Evolutionary conservation across 2,113 vertebrate genomes (phyloP).

Genomic region (Chloropsis hardwickii): DNA sequence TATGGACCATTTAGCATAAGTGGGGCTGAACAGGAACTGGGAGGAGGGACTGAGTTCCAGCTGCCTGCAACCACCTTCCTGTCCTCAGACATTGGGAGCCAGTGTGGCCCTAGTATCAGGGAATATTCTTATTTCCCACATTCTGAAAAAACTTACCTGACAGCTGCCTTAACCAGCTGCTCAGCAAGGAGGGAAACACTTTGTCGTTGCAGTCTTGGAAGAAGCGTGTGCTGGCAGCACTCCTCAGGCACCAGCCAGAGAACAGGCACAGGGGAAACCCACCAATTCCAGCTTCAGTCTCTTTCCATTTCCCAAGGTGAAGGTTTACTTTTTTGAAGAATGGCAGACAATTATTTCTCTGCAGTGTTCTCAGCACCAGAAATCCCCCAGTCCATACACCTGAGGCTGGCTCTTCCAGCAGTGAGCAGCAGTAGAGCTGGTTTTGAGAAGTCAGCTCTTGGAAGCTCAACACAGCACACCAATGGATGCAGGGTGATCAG

Average conservation of each 20-base stretch:
- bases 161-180: not conserved
- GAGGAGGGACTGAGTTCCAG: not conserved
- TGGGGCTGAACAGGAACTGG: not conserved
- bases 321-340: not conserved
- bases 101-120: fast-evolving
- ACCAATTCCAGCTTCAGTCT: not conserved
- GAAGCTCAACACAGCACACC: not conserved
- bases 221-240: fast-evolving
- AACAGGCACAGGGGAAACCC: not conserved
- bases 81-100: fast-evolving
- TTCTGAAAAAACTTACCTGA: not conserved
- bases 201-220: not conserved
- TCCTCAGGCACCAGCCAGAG: not conserved
- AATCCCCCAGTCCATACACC: too few species aligned
- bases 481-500: not conserved
- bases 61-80: not conserved
- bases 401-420: not conserved
- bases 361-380: not conserved
- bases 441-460: not conserved
- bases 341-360: not conserved
- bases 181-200: not conserved
- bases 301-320: not conserved
- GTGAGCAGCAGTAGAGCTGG: not conserved
- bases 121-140: fast-evolving
- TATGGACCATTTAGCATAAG: not conserved